These are phyloP conservation scores for Rhodinocichla rosea DNA, from an alignment of 2,113 vertebrate genomes.

Conservation along the genomic window DNA sequence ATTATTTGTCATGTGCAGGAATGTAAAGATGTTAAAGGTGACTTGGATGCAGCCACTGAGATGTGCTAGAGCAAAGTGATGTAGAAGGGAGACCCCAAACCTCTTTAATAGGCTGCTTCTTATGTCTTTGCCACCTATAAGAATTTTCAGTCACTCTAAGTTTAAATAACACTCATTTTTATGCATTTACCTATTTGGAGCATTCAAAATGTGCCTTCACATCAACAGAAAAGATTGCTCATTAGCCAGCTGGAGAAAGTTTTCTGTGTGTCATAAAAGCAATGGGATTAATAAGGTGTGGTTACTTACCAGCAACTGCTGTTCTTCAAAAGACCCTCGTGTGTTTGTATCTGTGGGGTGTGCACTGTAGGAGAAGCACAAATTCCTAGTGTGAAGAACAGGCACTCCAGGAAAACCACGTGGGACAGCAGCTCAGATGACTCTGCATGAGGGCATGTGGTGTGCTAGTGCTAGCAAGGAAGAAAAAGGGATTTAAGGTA, in stretches of 20 bases:
- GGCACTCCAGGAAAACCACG: background rate
- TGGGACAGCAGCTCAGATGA: background rate
- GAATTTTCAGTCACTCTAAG: background rate
- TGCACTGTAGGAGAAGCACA: background rate
- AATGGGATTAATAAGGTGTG: background rate
- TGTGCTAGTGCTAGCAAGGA: background rate
- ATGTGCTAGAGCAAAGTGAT: background rate
- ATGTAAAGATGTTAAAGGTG: background rate
- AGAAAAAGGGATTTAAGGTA: background rate
- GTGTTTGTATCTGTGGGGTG: background rate
- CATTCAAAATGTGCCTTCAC: background rate
- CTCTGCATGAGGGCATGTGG: accelerated
- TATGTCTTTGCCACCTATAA: background rate
- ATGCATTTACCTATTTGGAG: background rate
- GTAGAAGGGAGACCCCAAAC: background rate
- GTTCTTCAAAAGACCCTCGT: background rate
- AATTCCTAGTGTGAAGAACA: background rate
- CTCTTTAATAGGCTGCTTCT: background rate
- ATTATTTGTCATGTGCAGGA: background rate
- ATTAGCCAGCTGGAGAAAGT: background rate
- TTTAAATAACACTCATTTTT: background rate
- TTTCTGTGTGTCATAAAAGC: background rate
- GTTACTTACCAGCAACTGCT: background rate
- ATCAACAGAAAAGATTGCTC: background rate
- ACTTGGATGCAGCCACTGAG: background rate